phyloP scores from a whole-genome alignment of 2,888 invertebrate genomes.

The Cantharis lateralis region DNA sequence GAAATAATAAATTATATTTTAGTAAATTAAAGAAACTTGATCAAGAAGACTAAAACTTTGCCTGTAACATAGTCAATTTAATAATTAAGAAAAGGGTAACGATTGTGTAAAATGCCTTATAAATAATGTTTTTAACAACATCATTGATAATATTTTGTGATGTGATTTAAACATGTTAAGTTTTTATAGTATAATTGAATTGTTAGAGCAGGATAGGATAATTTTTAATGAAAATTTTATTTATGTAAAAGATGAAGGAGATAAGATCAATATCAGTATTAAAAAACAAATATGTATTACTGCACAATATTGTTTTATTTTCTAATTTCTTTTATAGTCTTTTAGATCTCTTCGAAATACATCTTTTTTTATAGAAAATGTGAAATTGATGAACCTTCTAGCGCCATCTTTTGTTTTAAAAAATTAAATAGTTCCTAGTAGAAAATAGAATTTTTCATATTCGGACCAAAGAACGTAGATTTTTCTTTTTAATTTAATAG shows the following conservation, averaged over 20 bases:
- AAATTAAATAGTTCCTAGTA: too few species aligned
- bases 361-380: background rate
- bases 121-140: constrained; percentile 19
- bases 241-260: constrained; percentile 38
- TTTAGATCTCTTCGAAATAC: background rate
- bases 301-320: background rate
- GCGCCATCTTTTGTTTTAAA: too few species aligned
- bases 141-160: constrained; percentile 47
- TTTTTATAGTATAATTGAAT: constrained; percentile 42
- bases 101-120: constrained; percentile 34
- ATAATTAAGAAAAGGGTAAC: constrained; percentile 12
- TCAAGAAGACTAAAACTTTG: constrained; percentile 11
- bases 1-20: background rate
- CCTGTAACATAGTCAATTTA: constrained; percentile 27
- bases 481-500: too few species aligned
- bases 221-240: constrained; percentile 41
- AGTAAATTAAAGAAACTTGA: background rate
- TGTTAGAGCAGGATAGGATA: constrained; percentile 36
- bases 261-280: constrained; percentile 40
- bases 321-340: background rate
- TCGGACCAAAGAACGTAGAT: too few species aligned
- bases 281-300: constrained; percentile 17
- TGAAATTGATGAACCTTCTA: background rate
- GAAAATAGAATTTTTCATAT: too few species aligned
- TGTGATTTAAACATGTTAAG: constrained; percentile 39